Base-by-base conservation (phyloP, 1,140 invertebrate genomes). In the Mya arenaria region DNA sequence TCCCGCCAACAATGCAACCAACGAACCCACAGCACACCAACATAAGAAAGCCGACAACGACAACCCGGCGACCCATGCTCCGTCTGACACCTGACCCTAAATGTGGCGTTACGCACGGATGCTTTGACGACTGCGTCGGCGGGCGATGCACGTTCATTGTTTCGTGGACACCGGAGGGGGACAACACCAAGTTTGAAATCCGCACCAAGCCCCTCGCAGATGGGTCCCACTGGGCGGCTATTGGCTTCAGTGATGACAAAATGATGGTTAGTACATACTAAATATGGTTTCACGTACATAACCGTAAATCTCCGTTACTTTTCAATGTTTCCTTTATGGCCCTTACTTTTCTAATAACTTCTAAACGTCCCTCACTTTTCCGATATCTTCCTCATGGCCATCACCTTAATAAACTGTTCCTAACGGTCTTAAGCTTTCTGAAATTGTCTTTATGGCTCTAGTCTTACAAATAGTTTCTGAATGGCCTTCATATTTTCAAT, bases 241-340 rank as follows among this genome's bases (percentile, higher is more conserved):
- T 82, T 37, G 79, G 79, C 66, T 82, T 82, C 44, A 73, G 69
- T 39, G 60, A 82, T 23, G 79, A 82, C 36, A 73, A 73, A 66
- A 82, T 82, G 69, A 82, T 82, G 79, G 79, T 82, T 72, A 55
- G 48, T n/a, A n/a, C n/a, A n/a, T n/a, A n/a, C n/a, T n/a, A n/a
- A n/a, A n/a, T n/a, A n/a, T n/a, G n/a, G n/a, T n/a, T n/a, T n/a
- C n/a, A n/a, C n/a, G n/a, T n/a, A n/a, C n/a, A n/a, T n/a, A n/a
- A n/a, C n/a, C n/a, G n/a, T n/a, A n/a, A n/a, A n/a, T n/a, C n/a
- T n/a, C n/a, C n/a, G n/a, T n/a, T n/a, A n/a, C n/a, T n/a, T n/a
- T n/a, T n/a, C n/a, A n/a, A n/a, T n/a, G n/a, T n/a, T n/a, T n/a
- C n/a, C n/a, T n/a, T n/a, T n/a, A n/a, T n/a, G n/a, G n/a, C n/a